Evolutionary conservation across 1,140 invertebrate genomes (phyloP), one percentile per base, ranked within the genome.

Genomic region (Eubasilissa regina): DNA sequence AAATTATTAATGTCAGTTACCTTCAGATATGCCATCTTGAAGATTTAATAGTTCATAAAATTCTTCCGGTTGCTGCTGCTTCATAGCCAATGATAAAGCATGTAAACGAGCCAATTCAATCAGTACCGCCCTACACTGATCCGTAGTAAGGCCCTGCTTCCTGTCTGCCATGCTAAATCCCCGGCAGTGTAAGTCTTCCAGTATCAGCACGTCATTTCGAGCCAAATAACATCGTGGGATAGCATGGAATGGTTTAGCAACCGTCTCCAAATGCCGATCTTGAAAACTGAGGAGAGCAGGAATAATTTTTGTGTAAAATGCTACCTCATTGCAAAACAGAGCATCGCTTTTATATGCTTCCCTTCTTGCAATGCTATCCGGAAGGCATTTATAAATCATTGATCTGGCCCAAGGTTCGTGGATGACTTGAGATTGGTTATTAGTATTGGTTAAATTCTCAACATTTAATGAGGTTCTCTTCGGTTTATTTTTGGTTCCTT

Each of bases 111-210:
- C 92, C 45, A 94, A 85, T 60, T 92, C 89, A 78, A 91, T 90
- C 12, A 94, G 84, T 0, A 93, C 91, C 13, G 89, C 87, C 60
- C 91, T 90, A 11, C 91, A 90, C 81, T 93, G 91, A 47, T 92
- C 88, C 8, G 91, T 85, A 12, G 90, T 90, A 4, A 94, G 84
- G 0, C 93, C 93, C 81, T 91, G 89, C 56, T 89, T 89, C 45
- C 93, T 88, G 82, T 94, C 93, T 0, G 90, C 91, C 93, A 94
- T 94, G 43, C 90, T 88, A 83, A 93, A 94, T 0, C 91, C 92
- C 44, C 89, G 85, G 68, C 85, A 84, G 55, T 87, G 88, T 35
- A 93, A 84, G 84, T 93, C 91, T 77, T 92, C 93, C 86, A 94
- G 89, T 7, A 93, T 90, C 0, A 94, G 90, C 47, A 93, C 84